Evolutionary conservation across 1,140 invertebrate species (phyloP).

Genomic region (Mamestra configurata): DNA sequence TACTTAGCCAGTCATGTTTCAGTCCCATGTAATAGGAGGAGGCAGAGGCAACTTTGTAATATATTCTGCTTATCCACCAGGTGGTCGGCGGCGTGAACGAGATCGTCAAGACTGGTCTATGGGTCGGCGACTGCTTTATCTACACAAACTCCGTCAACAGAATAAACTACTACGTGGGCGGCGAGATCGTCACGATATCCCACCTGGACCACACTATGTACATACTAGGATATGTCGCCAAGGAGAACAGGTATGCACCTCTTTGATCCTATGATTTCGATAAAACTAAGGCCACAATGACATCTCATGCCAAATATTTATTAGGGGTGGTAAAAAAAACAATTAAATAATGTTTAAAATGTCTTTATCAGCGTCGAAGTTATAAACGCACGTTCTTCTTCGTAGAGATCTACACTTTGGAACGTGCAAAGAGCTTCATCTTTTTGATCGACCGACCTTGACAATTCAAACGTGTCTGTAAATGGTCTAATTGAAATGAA

Average conservation of each 20-base stretch:
- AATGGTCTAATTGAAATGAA: too few relatives aligned
- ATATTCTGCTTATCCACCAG: slow-evolving; percentile 80
- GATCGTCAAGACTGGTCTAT: slow-evolving; percentile 97
- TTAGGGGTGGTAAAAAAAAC: not conserved
- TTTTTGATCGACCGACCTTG: too few relatives aligned
- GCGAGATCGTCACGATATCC: slow-evolving; percentile 99
- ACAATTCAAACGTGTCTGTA: too few relatives aligned
- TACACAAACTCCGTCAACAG: slow-evolving; percentile 99
- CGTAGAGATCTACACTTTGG: too few relatives aligned
- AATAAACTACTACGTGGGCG: slow-evolving; percentile 99
- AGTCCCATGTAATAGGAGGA: too few relatives aligned
- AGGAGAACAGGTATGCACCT: slow-evolving; percentile 93
- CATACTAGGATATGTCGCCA: slow-evolving; percentile 98
- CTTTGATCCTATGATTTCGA: not conserved
- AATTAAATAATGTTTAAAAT: too few relatives aligned
- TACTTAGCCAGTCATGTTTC: too few relatives aligned
- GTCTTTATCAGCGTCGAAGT: too few relatives aligned
- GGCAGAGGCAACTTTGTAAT: not conserved
- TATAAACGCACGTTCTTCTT: too few relatives aligned
- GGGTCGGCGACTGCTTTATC: slow-evolving; percentile 99
- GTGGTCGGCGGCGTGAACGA: slow-evolving; percentile 97
- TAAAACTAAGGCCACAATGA: too few relatives aligned
- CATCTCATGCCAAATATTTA: not conserved
- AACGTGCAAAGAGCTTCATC: too few relatives aligned
- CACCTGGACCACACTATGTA: slow-evolving; percentile 98